These are phyloP conservation scores for Gryllus longicercus DNA, from an alignment of 2,888 invertebrate genomes.

Conservation along the genomic window DNA sequence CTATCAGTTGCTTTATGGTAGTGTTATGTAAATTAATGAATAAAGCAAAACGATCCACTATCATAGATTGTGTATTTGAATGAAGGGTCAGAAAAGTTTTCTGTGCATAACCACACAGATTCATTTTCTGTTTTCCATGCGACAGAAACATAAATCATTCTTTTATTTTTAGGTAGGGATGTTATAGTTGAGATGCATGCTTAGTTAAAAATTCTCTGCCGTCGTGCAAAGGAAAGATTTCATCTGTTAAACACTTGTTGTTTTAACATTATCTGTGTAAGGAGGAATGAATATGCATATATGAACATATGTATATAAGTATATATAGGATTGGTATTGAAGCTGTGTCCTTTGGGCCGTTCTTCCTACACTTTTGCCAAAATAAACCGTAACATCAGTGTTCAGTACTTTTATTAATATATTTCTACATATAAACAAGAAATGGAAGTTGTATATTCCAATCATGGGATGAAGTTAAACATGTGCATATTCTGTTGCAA, in stretches of 20 bases:
- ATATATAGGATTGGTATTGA: not conserved
- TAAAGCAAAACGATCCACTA: not conserved
- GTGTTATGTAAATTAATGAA: not conserved
- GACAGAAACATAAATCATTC: not conserved
- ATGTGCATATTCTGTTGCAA: not conserved
- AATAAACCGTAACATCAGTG: not conserved
- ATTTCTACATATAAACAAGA: not conserved
- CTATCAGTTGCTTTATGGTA: not conserved
- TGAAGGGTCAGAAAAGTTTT: not conserved
- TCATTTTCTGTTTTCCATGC: not conserved
- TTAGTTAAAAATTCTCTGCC: not conserved
- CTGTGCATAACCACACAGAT: not conserved
- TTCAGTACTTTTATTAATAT: not conserved
- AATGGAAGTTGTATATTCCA: not conserved
- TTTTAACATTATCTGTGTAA: not conserved
- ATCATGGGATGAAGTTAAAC: not conserved
- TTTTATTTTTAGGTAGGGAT: not conserved
- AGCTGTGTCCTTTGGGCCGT: not conserved
- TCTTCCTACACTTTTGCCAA: not conserved
- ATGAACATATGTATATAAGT: not conserved
- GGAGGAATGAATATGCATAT: not conserved
- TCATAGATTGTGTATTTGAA: constrained; percentile 6
- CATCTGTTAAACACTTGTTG: not conserved
- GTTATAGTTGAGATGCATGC: constrained; percentile 7
- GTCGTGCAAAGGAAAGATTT: not conserved